Percentiles rank a stretch among this genome's conserved stretches.
Evolutionary conservation across 2,888 invertebrate species (phyloP).

Genomic region (Eupithecia insigniata): DNA sequence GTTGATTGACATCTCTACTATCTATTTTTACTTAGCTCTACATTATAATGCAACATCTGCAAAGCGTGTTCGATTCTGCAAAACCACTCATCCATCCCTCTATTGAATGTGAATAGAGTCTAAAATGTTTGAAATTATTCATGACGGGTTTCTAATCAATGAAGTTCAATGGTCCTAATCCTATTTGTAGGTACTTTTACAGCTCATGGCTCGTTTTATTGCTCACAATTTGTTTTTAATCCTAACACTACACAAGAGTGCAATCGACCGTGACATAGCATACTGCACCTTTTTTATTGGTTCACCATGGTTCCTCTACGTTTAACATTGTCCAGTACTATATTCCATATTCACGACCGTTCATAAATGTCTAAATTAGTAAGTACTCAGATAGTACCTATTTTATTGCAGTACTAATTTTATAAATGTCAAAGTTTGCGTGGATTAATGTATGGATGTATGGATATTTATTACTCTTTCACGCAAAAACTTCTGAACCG

Average conservation of each 20-base stretch:
- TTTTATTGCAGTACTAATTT: too few relatives aligned
- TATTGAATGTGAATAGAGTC: not conserved
- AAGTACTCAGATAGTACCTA: too few relatives aligned
- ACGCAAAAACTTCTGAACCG: too few relatives aligned
- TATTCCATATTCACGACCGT: not conserved
- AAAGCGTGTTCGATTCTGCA: conserved; percentile 7
- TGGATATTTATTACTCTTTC: too few relatives aligned
- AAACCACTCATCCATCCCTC: conserved; percentile 22
- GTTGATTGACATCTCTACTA: conserved; percentile 8
- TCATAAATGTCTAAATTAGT: too few relatives aligned
- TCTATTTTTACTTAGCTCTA: conserved; percentile 6
- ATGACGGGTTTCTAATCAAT: conserved; percentile 1
- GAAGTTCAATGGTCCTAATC: conserved; percentile 26
- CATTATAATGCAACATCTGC: not conserved
- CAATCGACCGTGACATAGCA: conserved; percentile 44
- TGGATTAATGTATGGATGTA: too few relatives aligned
- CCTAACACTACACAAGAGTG: conserved; percentile 45
- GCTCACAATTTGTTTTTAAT: conserved; percentile 44
- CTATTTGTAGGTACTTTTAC: conserved; percentile 30
- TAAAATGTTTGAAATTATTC: conserved; percentile 6
- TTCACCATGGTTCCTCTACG: not conserved
- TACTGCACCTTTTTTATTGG: conserved; percentile 43
- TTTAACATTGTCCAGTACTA: not conserved
- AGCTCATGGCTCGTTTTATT: conserved; percentile 36
- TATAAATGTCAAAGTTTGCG: too few relatives aligned